A percentile compares a stretch with the other conserved stretches of the same genome.
These are phyloP conservation scores for Ormyrus rosae DNA, from an alignment of 2,888 invertebrate species.

Conservation along the genomic window DNA sequence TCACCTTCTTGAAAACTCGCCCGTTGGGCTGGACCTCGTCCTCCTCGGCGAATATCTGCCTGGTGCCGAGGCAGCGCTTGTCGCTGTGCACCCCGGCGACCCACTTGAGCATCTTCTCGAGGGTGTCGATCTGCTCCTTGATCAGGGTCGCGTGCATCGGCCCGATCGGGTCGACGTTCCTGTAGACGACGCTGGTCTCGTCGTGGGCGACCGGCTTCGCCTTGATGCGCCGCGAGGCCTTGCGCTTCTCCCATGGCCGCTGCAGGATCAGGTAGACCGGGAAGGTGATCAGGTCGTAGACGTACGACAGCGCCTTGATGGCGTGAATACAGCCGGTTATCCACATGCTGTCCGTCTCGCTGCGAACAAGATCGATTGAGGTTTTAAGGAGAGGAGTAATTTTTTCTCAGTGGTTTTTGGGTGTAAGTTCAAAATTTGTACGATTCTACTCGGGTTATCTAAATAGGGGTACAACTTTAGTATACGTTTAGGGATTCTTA, in stretches of 20 bases:
- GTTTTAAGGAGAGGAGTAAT: too few relatives aligned
- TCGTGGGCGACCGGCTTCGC: conserved; percentile 83
- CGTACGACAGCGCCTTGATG: conserved; percentile 87
- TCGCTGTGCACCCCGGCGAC: conserved; percentile 85
- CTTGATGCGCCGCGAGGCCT: conserved; percentile 87
- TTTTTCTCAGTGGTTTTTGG: too few relatives aligned
- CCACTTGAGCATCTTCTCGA: conserved; percentile 89
- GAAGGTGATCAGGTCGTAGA: conserved; percentile 93
- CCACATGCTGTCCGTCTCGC: conserved; percentile 80
- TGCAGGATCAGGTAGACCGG: conserved; percentile 92
- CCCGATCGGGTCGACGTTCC: conserved; percentile 84
- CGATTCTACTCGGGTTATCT: too few relatives aligned
- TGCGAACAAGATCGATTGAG: conserved; percentile 60
- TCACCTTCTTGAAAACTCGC: conserved; percentile 94
- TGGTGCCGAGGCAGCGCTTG: conserved; percentile 90
- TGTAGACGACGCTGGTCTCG: conserved; percentile 83
- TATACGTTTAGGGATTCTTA: too few relatives aligned
- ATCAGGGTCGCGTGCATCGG: conserved; percentile 85
- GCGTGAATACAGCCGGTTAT: conserved; percentile 84
- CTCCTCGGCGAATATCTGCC: conserved; percentile 93
- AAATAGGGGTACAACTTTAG: too few relatives aligned
- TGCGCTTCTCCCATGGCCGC: conserved; percentile 90
- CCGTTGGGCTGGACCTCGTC: conserved; percentile 97
- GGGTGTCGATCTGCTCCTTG: conserved; percentile 86
- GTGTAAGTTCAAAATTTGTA: too few relatives aligned